Evolutionary conservation across 2,113 vertebrate genomes (phyloP).

Genomic region (Neomonachus schauinslandi): DNA sequence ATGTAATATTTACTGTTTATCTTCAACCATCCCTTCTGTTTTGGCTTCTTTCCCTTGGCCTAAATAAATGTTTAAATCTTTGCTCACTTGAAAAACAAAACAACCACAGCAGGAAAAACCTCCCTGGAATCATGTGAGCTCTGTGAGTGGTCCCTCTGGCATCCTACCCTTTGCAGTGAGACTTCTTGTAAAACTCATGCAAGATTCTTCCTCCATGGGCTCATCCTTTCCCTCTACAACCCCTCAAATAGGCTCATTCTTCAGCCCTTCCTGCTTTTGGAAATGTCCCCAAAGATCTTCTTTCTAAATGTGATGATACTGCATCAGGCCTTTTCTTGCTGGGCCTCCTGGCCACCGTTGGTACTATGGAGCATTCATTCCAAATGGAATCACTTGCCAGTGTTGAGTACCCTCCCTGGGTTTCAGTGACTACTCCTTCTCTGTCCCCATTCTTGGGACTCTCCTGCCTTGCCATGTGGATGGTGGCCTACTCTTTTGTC

Average conservation of each 20-base stretch:
- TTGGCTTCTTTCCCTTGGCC: conserved; percentile 32
- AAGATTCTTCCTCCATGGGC: not conserved
- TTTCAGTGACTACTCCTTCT: not conserved
- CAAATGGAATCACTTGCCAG: not conserved
- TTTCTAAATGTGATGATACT: not conserved
- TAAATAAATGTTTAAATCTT: conserved; percentile 46
- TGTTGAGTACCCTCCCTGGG: not conserved
- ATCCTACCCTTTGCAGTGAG: not conserved
- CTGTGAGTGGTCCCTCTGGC: not conserved
- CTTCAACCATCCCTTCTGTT: conserved; percentile 12
- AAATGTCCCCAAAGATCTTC: not conserved
- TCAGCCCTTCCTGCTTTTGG: not conserved
- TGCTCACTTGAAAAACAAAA: conserved; percentile 24
- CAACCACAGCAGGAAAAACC: not conserved
- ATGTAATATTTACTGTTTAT: conserved; percentile 53
- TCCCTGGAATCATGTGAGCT: not conserved
- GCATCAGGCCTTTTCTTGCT: not conserved
- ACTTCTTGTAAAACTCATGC: not conserved
- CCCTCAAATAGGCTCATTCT: not conserved
- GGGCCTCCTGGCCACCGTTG: not conserved
- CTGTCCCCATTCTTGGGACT: not conserved
- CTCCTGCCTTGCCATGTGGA: not conserved
- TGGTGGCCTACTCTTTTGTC: not conserved
- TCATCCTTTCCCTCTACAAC: not conserved
- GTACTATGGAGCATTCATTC: not conserved